Conservation (phyloP, 2,113 vertebrate species). For the Crotalus helleri region DNA sequence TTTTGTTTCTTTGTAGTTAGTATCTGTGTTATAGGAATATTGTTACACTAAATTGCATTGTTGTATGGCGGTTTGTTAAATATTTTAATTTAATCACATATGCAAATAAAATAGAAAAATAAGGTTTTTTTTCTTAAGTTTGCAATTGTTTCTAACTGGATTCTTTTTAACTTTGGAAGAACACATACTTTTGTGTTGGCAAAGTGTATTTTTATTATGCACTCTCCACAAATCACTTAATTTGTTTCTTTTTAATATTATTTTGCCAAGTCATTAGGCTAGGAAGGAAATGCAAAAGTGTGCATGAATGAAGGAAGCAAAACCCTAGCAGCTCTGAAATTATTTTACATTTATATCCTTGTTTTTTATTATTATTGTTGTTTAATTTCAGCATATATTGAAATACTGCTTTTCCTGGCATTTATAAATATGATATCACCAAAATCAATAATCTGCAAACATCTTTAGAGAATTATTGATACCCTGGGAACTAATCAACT, state of each 20-base stretch:
- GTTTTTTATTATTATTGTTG: background rate
- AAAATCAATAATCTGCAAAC: conserved; percentile 18
- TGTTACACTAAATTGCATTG: background rate
- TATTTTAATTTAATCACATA: background rate
- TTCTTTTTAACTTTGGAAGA: background rate
- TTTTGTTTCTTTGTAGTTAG: background rate
- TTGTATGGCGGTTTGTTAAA: background rate
- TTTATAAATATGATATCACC: background rate
- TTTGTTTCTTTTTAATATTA: background rate
- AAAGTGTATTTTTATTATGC: background rate
- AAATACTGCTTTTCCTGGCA: background rate
- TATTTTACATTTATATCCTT: background rate
- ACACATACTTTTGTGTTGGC: background rate
- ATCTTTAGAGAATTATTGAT: conserved; percentile 12
- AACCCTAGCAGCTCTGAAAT: background rate
- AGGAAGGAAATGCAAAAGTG: background rate
- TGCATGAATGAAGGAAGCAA: fast-evolving
- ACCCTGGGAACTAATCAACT: conserved; percentile 27
- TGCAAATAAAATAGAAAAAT: background rate
- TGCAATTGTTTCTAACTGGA: fast-evolving
- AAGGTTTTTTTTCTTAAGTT: background rate
- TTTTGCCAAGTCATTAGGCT: background rate
- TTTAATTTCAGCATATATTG: conserved; percentile 6
- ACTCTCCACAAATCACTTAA: background rate
- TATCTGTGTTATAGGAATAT: background rate